Percentiles rank a stretch among this genome's conserved stretches.
These are phyloP conservation scores for Mirounga angustirostris DNA, from an alignment of 2,113 vertebrate species.

Conservation along the genomic window DNA sequence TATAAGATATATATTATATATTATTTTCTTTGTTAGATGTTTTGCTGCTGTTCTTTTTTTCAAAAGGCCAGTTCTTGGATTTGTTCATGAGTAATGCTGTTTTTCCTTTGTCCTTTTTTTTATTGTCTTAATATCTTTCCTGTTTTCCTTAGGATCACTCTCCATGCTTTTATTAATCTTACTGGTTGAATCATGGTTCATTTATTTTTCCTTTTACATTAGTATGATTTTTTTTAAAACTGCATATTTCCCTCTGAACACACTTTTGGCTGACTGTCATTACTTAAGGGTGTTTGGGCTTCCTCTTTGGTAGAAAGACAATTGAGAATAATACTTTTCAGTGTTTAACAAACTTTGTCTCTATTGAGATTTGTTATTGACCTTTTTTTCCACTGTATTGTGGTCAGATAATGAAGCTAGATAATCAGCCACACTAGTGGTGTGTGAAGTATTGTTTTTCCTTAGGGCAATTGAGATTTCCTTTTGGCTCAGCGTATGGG, in stretches of 20 bases:
- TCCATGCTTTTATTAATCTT: background rate
- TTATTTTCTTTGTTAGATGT: slow-evolving; percentile 17
- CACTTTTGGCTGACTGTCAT: background rate
- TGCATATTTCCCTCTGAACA: slow-evolving; percentile 14
- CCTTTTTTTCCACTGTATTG: background rate
- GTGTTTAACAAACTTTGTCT: background rate
- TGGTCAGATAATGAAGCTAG: background rate
- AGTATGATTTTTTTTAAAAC: background rate
- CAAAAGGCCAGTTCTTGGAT: background rate
- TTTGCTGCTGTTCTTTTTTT: background rate
- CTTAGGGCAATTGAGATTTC: background rate
- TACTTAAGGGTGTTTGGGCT: slow-evolving; percentile 29
- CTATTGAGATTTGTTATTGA: background rate
- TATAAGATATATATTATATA: background rate
- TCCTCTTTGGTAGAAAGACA: slow-evolving; percentile 14
- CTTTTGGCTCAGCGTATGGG: background rate
- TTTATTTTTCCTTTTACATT: slow-evolving; percentile 42
- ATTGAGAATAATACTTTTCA: background rate
- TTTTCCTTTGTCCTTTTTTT: background rate
- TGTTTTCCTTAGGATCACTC: background rate
- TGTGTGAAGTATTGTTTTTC: background rate
- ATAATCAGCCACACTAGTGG: background rate
- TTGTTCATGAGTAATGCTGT: background rate
- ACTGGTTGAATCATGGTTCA: background rate
- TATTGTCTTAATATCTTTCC: background rate